Evolutionary conservation across 2,797 vertebrate genomes (phyloP), one percentile per base, ranked within the genome.

Genomic region (Enteromius fasciolatus): DNA sequence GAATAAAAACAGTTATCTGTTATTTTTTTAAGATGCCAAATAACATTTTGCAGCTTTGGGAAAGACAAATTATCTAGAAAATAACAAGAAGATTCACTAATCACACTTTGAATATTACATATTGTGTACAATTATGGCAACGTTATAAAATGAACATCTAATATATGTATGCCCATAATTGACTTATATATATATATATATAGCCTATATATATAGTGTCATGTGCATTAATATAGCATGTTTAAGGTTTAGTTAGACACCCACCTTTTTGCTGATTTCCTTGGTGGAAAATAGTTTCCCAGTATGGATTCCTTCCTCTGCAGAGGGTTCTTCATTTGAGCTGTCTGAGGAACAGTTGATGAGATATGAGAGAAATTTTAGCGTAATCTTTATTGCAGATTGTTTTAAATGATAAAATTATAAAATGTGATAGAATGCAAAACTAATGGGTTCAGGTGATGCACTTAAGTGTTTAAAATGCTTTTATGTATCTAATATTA

Each of bases 241-340:
- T 25, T 7, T 15, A 12, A 41, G 14, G 39, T 25, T 17, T 18
- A 9, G 12, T 78, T 9, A 64, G 36, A 57, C 17, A 79, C 82
- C 4, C 76, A 96, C 96, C 95, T 94, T 92, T 92, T 93, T 78
- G 92, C 28, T 0, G 89, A 89, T 89, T 92, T 94, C 88, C 94
- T 94, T 7, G 92, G 90, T 86, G 88, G 91, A 80, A 95, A 87
- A 92, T 92, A 94, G 90, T 92, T 94, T 89, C 94, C 94, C 92
- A 96, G 90, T 87, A 95, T 61, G 92, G 95, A 96, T 73, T 93
- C 95, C 89, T 91, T 94, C 95, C 95, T 96, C 94, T 92, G 84
- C 87, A 93, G 90, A 85, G 85, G 72, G 83, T 89, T 92, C 92
- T 81, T 92, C 91, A 89, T 87, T 80, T 92, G 92, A 89, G 86